phyloP scores from a whole-genome alignment of 2,113 vertebrate genomes.

The Baryphthengus martii region DNA sequence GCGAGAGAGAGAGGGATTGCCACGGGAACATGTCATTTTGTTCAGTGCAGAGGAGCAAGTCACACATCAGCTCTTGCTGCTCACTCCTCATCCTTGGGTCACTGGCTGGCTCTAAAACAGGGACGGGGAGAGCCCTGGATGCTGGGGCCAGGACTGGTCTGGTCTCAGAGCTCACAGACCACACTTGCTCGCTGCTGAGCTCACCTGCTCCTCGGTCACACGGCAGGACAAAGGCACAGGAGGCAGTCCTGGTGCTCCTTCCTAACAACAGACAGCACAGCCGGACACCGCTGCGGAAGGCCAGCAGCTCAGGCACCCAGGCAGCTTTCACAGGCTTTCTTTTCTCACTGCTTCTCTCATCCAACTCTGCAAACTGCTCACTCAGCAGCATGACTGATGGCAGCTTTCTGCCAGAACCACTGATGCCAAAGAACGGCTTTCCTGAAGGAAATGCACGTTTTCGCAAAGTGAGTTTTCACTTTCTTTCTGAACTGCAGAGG shows the following conservation, averaged over 20 bases:
- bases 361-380: background rate
- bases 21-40: background rate
- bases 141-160: background rate
- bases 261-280: accelerated
- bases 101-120: background rate
- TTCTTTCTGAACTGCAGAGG: background rate
- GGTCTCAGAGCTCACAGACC: background rate
- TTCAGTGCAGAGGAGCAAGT: background rate
- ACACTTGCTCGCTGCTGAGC: background rate
- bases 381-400: background rate
- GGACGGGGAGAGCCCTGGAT: background rate
- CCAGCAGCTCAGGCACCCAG: accelerated
- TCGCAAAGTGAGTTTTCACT: background rate
- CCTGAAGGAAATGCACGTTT: background rate
- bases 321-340: background rate
- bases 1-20: too few relatives aligned
- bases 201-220: accelerated
- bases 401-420: background rate
- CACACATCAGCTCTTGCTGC: background rate
- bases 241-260: accelerated
- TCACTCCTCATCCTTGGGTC: background rate
- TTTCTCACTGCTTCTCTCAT: background rate
- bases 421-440: background rate
- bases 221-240: background rate
- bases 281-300: background rate